Evolutionary conservation across 2,797 vertebrate species (phyloP), one percentile per base, ranked within the genome.

Genomic region (Streptopelia turtur): DNA sequence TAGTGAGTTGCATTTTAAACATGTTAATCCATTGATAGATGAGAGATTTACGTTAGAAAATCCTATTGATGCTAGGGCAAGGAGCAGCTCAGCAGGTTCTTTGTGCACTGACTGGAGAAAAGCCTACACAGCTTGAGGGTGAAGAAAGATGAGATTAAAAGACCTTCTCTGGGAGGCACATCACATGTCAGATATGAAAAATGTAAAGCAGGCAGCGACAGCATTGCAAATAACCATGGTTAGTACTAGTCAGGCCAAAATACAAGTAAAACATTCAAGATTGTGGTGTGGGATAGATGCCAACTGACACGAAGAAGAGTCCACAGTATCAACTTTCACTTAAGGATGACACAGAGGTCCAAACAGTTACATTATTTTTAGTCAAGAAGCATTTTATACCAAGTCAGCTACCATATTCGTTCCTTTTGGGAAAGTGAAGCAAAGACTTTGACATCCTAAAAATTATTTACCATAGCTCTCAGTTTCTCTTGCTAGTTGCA

Each of bases 21-120:
- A 93, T 7, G 53, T 53, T 94, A 90, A 93, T 93, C 92, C 94
- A 83, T 5, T 83, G 78, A 94, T 13, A 74, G 90, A 87, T 85
- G 71, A 93, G 68, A 83, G 76, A 93, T 79, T 94, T 89, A 57
- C 16, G 16, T 4, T 82, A 63, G 89, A 83, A 91, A 94, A 94
- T 88, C 76, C 83, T 76, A 33, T 18, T 59, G 75, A 78, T 56
- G 61, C 57, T n/a, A 22, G 22, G 30, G 37, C 65, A 89, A 83
- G 72, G 52, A 64, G 72, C 22, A 83, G 65, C 64, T 93, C 16
- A 2, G 55, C 21, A 60, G 45, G 57, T 80, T 87, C 88, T 90
- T 70, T 76, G 64, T 53, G 49, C 60, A 64, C 21, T 39, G 65
- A 77, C 45, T 70, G 45, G 4, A 85, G 64, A 77, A 78, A 86